A percentile compares a stretch with the other conserved stretches of the same genome.
These are phyloP conservation scores for Caenorhabditis doughertyi DNA, from an alignment of 2,888 invertebrate genomes.

Conservation along the genomic window DNA sequence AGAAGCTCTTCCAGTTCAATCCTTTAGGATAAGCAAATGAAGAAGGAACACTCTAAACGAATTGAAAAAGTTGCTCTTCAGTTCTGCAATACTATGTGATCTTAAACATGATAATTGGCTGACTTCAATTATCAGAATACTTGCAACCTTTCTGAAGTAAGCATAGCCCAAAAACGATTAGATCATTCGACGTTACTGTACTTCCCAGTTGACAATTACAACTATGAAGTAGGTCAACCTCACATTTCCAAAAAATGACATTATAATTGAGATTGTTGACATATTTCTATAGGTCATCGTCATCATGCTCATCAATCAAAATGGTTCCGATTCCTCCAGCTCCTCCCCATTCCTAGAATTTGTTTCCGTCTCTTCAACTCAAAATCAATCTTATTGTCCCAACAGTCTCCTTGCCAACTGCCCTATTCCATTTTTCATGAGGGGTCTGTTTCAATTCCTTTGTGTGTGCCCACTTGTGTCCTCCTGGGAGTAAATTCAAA, in stretches of 20 bases:
- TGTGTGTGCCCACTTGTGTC: constrained; percentile 20
- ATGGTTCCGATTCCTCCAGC: not conserved
- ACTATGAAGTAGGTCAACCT: not conserved
- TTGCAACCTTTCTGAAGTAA: too few relatives aligned
- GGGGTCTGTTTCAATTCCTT: constrained; percentile 13
- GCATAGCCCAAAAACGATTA: too few relatives aligned
- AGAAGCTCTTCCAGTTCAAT: too few relatives aligned
- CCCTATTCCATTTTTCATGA: constrained; percentile 25
- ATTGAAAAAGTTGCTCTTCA: too few relatives aligned
- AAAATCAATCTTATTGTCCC: constrained; percentile 10
- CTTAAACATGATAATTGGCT: too few relatives aligned
- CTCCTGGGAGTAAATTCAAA: constrained; percentile 20
- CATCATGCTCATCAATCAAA: constrained; percentile 1
- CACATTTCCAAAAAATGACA: constrained; percentile 6
- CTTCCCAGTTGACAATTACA: not conserved
- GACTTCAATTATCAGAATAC: too few relatives aligned
- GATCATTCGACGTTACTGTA: too few relatives aligned
- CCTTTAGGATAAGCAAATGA: too few relatives aligned
- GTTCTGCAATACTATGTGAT: too few relatives aligned
- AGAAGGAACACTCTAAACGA: too few relatives aligned
- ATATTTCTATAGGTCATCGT: constrained; percentile 9
- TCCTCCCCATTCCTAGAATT: not conserved
- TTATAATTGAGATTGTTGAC: constrained; percentile 10
- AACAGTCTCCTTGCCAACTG: constrained; percentile 6
- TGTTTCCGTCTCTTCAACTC: not conserved